phyloP scores from a whole-genome alignment of 1,140 invertebrate species.

The Reticulitermes speratus region DNA sequence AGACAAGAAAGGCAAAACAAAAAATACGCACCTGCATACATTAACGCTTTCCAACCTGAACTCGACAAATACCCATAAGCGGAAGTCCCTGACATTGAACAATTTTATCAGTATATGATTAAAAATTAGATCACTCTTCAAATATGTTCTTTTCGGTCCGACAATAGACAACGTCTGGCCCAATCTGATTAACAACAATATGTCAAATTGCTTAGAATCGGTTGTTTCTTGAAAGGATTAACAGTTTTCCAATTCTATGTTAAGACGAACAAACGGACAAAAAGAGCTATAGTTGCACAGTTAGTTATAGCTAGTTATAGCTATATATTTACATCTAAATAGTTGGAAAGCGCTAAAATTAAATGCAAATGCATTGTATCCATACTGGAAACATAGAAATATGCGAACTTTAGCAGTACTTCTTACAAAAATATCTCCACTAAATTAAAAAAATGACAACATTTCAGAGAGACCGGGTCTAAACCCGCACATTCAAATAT shows the following conservation, averaged over 20 bases:
- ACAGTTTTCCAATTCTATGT: neutral
- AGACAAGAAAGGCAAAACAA: neutral
- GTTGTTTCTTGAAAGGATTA: neutral
- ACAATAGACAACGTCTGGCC: neutral
- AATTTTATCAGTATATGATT: neutral
- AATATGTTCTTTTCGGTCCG: neutral
- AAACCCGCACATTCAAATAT: neutral
- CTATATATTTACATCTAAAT: neutral
- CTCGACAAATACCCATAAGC: neutral
- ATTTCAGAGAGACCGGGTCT: neutral
- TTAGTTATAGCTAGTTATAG: no score
- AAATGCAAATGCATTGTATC: neutral
- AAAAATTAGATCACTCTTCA: neutral
- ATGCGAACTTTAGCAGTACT: neutral
- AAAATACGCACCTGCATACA: neutral
- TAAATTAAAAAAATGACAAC: conserved; percentile 11
- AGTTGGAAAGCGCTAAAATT: neutral
- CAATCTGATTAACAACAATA: no score
- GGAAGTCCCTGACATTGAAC: neutral
- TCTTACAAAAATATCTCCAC: conserved; percentile 19
- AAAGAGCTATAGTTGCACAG: neutral
- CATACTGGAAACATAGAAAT: neutral
- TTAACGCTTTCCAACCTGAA: neutral
- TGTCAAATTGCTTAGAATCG: neutral
- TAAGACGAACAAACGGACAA: neutral